A percentile compares a stretch with the other conserved stretches of the same genome.
These are phyloP conservation scores for Mycteria americana DNA, from an alignment of 2,797 vertebrate species.

Conservation along the genomic window DNA sequence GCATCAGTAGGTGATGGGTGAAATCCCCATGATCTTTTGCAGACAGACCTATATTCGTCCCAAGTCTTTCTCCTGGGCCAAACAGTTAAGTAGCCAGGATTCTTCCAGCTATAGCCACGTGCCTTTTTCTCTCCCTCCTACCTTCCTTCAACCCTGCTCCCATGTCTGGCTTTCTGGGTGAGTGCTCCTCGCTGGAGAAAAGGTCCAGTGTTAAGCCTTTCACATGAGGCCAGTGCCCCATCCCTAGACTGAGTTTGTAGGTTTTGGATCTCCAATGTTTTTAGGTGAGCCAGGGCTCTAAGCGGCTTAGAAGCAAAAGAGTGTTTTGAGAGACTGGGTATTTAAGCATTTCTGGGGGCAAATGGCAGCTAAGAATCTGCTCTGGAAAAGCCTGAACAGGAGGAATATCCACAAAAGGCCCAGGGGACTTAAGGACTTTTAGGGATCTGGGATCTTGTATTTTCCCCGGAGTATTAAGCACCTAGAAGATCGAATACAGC, in stretches of 20 bases:
- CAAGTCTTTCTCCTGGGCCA: background rate
- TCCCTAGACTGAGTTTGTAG: background rate
- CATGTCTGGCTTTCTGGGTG: background rate
- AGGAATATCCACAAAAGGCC: background rate
- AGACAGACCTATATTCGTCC: background rate
- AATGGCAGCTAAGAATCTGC: background rate
- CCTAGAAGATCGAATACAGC: background rate
- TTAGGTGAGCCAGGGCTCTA: background rate
- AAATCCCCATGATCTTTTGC: background rate
- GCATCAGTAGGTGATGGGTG: background rate
- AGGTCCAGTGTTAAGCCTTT: background rate
- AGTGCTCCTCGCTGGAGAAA: accelerated
- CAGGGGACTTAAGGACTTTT: background rate
- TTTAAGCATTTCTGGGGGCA: background rate
- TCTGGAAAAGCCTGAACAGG: background rate
- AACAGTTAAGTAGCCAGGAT: background rate
- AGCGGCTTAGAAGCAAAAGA: background rate
- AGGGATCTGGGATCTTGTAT: background rate
- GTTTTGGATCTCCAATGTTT: background rate
- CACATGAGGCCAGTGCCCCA: too few relatives aligned
- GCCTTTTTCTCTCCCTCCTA: background rate
- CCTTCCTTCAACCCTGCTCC: background rate
- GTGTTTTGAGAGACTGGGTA: accelerated
- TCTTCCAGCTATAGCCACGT: accelerated
- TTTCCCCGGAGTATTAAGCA: background rate